These are phyloP conservation scores for Lethocerus indicus DNA, from an alignment of 1,140 invertebrate species.

Conservation along the genomic window DNA sequence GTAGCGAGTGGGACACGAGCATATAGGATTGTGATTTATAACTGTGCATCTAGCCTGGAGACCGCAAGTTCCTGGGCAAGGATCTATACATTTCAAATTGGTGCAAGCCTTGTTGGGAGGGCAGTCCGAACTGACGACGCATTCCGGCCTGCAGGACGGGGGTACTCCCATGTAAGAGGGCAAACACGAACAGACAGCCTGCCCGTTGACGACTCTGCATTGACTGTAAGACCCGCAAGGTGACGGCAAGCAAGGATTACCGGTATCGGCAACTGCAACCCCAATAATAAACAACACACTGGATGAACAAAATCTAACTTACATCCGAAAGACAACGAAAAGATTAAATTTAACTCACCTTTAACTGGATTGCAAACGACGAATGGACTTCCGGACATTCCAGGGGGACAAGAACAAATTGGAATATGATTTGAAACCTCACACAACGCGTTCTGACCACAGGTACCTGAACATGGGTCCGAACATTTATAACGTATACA, in stretches of 20 bases:
- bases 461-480: conserved; percentile 32
- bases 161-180: conserved; percentile 33
- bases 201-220: conserved; percentile 31
- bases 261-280: conserved; percentile 31
- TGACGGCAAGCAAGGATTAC: conserved; percentile 28
- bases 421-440: conserved; percentile 30
- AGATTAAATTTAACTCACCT: conserved; percentile 32
- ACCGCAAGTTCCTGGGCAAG: conserved; percentile 59
- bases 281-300: no score
- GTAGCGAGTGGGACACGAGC: conserved; percentile 36
- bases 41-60: conserved; percentile 48
- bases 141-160: conserved; percentile 37
- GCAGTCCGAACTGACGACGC: conserved; percentile 34
- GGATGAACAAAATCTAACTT: no score
- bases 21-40: conserved; percentile 42
- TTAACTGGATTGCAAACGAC: conserved; percentile 19
- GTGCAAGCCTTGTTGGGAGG: conserved; percentile 34
- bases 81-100: conserved; percentile 46
- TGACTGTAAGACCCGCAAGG: conserved; percentile 35
- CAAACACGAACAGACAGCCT: conserved; percentile 36
- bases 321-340: no score
- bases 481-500: conserved; percentile 32
- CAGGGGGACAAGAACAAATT: conserved; percentile 28
- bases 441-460: conserved; percentile 32
- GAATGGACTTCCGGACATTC: conserved; percentile 30